These are phyloP conservation scores for Achatina immaculata DNA, from an alignment of 1,140 invertebrate species.

Conservation along the genomic window DNA sequence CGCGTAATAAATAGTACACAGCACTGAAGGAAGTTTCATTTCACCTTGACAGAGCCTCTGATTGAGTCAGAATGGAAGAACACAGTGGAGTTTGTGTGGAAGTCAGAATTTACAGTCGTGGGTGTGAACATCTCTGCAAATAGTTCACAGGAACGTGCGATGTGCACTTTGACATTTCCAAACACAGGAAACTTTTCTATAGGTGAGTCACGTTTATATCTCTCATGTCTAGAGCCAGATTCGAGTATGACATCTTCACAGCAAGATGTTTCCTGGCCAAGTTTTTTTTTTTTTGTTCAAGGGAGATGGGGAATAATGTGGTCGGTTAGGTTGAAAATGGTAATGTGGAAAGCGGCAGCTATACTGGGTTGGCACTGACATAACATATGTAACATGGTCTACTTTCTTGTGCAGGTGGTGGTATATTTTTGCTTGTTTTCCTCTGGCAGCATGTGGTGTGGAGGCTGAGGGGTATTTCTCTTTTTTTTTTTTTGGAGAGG, in stretches of 20 bases:
- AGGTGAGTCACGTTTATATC: slow-evolving; percentile 29
- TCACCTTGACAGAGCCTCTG: slow-evolving; percentile 17
- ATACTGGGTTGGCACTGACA: too few species aligned
- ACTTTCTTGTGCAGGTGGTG: too few species aligned
- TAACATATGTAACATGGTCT: too few species aligned
- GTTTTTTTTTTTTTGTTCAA: neutral
- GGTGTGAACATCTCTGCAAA: slow-evolving; percentile 33
- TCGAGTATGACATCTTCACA: neutral
- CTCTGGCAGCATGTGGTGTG: too few species aligned
- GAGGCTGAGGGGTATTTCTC: too few species aligned
- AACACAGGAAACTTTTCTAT: slow-evolving; percentile 26
- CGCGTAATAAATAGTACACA: too few species aligned
- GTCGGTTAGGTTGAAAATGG: too few species aligned
- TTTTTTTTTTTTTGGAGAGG: too few species aligned
- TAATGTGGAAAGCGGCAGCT: too few species aligned
- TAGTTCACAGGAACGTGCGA: slow-evolving; percentile 16
- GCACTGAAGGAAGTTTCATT: neutral
- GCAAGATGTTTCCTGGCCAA: neutral
- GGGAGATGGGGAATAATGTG: too few species aligned
- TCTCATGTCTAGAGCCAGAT: neutral
- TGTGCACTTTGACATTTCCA: slow-evolving; percentile 34
- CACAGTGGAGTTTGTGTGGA: slow-evolving; percentile 31
- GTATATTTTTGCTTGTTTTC: too few species aligned
- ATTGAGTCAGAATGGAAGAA: slow-evolving; percentile 28
- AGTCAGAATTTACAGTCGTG: neutral